A percentile compares a stretch with the other conserved stretches of the same genome.
phyloP scores from a whole-genome alignment of 2,888 invertebrate genomes.

The Mesoligia furuncula region DNA sequence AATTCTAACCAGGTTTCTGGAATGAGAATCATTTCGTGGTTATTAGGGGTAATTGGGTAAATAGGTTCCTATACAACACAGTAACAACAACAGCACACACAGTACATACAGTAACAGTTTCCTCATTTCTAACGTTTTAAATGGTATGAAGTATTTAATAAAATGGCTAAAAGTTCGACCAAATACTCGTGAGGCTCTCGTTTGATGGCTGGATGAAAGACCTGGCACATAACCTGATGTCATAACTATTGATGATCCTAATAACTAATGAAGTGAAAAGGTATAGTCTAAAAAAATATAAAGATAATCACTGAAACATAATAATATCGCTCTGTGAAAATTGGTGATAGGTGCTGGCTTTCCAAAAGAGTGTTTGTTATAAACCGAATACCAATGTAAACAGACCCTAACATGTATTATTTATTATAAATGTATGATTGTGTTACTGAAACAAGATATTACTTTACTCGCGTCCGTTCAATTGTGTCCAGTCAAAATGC shows the following conservation, averaged over 20 bases:
- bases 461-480: not conserved
- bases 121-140: too few species aligned
- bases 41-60: too few species aligned
- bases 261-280: not conserved
- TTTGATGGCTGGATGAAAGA: not conserved
- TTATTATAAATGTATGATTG: constrained; percentile 29
- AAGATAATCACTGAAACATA: not conserved
- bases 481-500: constrained; percentile 31
- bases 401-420: constrained; percentile 7
- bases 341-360: not conserved
- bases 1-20: too few species aligned
- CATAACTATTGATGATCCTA: not conserved
- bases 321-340: not conserved
- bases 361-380: not conserved
- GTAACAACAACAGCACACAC: too few species aligned
- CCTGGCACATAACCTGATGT: not conserved
- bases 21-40: not conserved
- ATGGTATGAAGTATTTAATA: not conserved
- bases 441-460: constrained; percentile 14
- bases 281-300: too few species aligned
- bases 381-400: not conserved
- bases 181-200: not conserved
- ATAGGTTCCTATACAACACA: too few species aligned
- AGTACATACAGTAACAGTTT: too few species aligned
- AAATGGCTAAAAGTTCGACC: not conserved